These are phyloP conservation scores for Cyprinodon brontotheroides DNA, from an alignment of 2,113 vertebrate species.

Conservation along the genomic window DNA sequence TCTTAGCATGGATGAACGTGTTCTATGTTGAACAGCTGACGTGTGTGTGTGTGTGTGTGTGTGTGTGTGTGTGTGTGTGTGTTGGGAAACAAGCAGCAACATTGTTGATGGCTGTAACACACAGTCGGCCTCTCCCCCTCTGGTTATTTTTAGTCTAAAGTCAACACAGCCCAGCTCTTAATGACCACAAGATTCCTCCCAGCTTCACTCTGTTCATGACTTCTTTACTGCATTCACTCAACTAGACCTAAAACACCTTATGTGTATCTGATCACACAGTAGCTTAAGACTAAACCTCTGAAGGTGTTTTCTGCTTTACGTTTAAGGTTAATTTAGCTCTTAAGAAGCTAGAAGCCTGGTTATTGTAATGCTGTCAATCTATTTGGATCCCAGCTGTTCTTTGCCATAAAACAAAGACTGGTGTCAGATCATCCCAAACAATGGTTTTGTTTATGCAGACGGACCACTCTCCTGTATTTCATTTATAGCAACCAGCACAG, in stretches of 20 bases:
- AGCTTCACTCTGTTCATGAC: not conserved
- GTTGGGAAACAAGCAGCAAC: slow-evolving; percentile 7
- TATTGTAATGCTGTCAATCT: not conserved
- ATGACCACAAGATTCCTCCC: slow-evolving; percentile 50
- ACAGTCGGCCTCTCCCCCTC: slow-evolving; percentile 13
- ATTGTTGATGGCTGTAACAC: slow-evolving; percentile 21
- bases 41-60: not conserved
- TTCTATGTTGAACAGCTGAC: not conserved
- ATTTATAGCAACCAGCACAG: not conserved
- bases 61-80: slow-evolving; percentile 1
- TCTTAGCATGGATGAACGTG: too few species aligned
- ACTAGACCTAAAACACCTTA: not conserved
- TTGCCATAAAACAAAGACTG: not conserved
- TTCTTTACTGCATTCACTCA: not conserved
- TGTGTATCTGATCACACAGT: not conserved
- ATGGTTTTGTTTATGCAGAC: not conserved
- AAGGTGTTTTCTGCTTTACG: not conserved
- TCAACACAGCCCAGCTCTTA: slow-evolving; percentile 44
- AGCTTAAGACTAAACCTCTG: not conserved
- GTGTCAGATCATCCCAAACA: not conserved
- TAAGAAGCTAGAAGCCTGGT: not conserved
- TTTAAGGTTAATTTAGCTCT: not conserved
- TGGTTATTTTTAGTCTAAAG: slow-evolving; percentile 65
- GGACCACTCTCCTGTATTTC: not conserved
- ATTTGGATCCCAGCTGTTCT: not conserved